A percentile compares a stretch with the other conserved stretches of the same genome.
Evolutionary conservation across 1,140 invertebrate species (phyloP).

Genomic region (Papilio xuthus): DNA sequence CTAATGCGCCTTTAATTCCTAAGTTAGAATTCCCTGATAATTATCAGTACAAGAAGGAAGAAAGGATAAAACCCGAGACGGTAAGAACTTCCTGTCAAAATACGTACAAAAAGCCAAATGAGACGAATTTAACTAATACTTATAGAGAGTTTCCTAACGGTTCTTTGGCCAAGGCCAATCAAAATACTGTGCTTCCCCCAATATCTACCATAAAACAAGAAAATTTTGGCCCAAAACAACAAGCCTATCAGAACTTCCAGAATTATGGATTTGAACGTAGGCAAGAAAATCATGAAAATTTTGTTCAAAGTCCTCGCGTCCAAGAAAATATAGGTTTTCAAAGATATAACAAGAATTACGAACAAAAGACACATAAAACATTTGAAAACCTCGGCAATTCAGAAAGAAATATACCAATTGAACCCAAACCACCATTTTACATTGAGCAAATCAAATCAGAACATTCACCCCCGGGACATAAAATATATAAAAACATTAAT

Average conservation of each 20-base stretch:
- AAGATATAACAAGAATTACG: conserved; percentile 68
- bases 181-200: conserved; percentile 73
- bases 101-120: conserved; percentile 60
- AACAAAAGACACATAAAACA: conserved; percentile 55
- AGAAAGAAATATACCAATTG: conserved; percentile 47
- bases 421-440: conserved; percentile 75
- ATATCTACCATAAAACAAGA: conserved; percentile 81
- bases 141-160: conserved; percentile 69
- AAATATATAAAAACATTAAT: conserved; percentile 80
- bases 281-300: conserved; percentile 53
- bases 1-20: conserved; percentile 71
- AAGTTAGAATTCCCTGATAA: conserved; percentile 77
- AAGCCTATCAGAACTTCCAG: conserved; percentile 64
- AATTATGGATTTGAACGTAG: conserved; percentile 61
- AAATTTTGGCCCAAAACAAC: conserved; percentile 65
- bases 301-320: conserved; percentile 57
- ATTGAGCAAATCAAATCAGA: conserved; percentile 81
- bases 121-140: conserved; percentile 47
- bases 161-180: conserved; percentile 51
- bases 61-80: conserved; percentile 62
- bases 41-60: conserved; percentile 73
- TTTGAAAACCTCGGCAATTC: conserved; percentile 51
- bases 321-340: conserved; percentile 75
- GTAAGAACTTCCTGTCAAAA: conserved; percentile 54
- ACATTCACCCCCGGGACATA: conserved; percentile 79